Evolutionary conservation across 2,797 vertebrate species (phyloP).

Genomic region (Mormyrops attenuatus): DNA sequence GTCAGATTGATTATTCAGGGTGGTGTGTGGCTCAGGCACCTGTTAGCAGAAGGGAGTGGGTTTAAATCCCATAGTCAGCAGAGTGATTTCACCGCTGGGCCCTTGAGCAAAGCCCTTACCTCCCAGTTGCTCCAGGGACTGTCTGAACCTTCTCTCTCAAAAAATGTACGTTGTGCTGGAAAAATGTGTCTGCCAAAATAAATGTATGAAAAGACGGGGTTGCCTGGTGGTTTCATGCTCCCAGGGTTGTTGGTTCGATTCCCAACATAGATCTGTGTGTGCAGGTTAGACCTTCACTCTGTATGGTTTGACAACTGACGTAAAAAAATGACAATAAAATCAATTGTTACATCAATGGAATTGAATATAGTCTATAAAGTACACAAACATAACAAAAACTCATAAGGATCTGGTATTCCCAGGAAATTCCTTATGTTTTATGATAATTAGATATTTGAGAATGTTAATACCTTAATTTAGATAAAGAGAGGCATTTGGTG

Average conservation of each 20-base stretch:
- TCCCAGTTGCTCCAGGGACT: not conserved
- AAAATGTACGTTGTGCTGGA: not conserved
- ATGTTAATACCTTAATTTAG: not conserved
- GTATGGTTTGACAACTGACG: not conserved
- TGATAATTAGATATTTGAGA: not conserved
- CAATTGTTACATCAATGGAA: not conserved
- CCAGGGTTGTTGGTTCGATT: not conserved
- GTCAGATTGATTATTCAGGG: not conserved
- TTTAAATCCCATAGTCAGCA: not conserved
- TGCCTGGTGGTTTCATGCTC: not conserved
- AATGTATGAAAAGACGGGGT: not conserved
- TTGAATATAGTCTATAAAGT: not conserved
- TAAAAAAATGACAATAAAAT: not conserved
- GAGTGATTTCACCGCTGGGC: not conserved
- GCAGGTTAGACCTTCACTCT: not conserved
- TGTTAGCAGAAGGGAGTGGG: not conserved
- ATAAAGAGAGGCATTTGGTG: not conserved
- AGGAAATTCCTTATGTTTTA: not conserved
- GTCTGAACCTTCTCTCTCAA: not conserved
- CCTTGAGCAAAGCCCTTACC: not conserved
- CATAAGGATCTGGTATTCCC: not conserved
- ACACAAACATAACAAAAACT: not conserved
- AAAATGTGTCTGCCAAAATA: not conserved
- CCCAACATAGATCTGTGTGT: not conserved
- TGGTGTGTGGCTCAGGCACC: not conserved